Evolutionary conservation across 2,888 invertebrate genomes (phyloP).

Genomic region (Xanthia icteritia): DNA sequence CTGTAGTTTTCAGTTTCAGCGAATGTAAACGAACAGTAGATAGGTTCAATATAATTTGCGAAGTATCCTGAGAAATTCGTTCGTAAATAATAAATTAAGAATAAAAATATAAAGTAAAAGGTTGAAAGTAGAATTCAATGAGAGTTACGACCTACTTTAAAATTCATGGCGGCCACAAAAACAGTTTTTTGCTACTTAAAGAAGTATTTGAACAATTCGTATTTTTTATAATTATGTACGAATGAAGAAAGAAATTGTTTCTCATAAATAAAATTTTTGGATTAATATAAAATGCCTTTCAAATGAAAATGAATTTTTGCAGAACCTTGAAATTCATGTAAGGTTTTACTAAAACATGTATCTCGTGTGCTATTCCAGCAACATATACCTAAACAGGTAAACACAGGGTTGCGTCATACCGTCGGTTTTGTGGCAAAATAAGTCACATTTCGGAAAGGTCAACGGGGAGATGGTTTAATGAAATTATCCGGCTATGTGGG

Average conservation of each 20-base stretch:
- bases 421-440: conserved; percentile 47
- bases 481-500: conserved; percentile 62
- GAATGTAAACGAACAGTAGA: conserved; percentile 1
- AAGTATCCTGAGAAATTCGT: conserved; percentile 20
- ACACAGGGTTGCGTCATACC: conserved; percentile 41
- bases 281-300: not conserved
- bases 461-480: conserved; percentile 56
- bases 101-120: conserved; percentile 25
- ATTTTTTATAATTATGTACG: conserved; percentile 32
- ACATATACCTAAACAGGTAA: conserved; percentile 14
- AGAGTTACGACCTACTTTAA: conserved; percentile 56
- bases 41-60: not conserved
- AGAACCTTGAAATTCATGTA: conserved; percentile 6
- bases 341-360: conserved; percentile 16
- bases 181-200: conserved; percentile 37
- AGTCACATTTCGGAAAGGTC: conserved; percentile 56
- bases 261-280: conserved; percentile 12
- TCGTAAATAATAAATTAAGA: conserved; percentile 20
- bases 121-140: conserved; percentile 40
- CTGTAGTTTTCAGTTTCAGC: conserved; percentile 20
- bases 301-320: not conserved
- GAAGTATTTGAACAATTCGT: conserved; percentile 39
- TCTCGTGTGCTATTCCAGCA: conserved; percentile 14
- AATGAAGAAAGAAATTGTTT: conserved; percentile 32
- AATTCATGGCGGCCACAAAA: conserved; percentile 54